Evolutionary conservation across 2,113 vertebrate species (phyloP), one percentile per base, ranked within the genome.

Genomic region (Periophthalmodon schlosseri): DNA sequence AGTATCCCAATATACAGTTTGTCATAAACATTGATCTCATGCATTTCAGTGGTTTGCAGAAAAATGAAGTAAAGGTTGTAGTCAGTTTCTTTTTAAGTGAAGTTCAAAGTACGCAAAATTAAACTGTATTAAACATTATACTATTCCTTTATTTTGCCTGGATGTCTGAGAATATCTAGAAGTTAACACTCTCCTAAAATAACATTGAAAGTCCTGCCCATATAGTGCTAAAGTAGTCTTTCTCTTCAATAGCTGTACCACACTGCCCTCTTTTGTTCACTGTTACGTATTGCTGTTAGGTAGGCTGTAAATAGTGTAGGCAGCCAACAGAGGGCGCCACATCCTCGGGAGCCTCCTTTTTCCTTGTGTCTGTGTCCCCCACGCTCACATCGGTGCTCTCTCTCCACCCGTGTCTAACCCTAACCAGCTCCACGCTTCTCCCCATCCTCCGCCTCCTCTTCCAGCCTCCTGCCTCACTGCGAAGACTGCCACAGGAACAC

Each of bases 181-280:
- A 28, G 3, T 28, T 28, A 28, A 28, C 28, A 28, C 28, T 28
- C 28, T 28, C 28, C 28, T 28, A 28, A n/a, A 28, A 28, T 28
- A 28, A 28, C 28, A 28, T 28, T 3, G 28, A 28, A 28, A 28
- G 28, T 28, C 28, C 15, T 54, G 18, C 52, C 18, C 20, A 10
- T 9, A 10, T 21, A 56, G 0, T 20, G 5, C 49, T 44, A 7
- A 16, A 64, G 63, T 18, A 39, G 20, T 65, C 61, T 2, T 69
- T 9, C 20, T 12, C 50, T 9, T 69, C 47, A 70, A 36, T 46
- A 50, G 54, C 82, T 44, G 60, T 81, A 12, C 81, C 80, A 86
- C 73, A 83, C 84, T 81, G 86, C 91, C 89, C 88, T 86, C 91
- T 92, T 80, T 85, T 86, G 87, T 63, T 39, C 3, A 9, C 16